Evolutionary conservation across 1,140 invertebrate species (phyloP), one percentile per base, ranked within the genome.

Genomic region (Drepana arcuata): DNA sequence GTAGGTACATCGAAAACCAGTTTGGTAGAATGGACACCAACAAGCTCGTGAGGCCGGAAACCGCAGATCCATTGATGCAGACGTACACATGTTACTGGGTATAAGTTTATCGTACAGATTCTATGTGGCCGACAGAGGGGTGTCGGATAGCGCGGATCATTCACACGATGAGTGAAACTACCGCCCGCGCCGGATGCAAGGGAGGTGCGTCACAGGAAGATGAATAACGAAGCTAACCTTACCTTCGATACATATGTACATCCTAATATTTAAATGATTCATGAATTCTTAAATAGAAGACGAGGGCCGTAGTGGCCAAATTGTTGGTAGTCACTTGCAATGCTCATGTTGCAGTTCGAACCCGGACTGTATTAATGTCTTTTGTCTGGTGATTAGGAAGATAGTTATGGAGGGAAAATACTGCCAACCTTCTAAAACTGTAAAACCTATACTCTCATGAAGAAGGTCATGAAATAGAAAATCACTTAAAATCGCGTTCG

Each of bases 61-160:
- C 65, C 65, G 42, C 61, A 64, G 45, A 25, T 45, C 45, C 47
- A 53, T 52, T 53, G 52, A 54, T 42, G 46, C 46, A 28, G 25
- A n/a, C n/a, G n/a, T n/a, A n/a, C 18, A 21, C 18, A 21, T 21
- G 18, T 9, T 21, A 9, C 18, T 5, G 9, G 4, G 18, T 21
- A 21, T 21, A 21, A 21, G 4, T 4, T 21, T 21, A 21, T 9
- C 4, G 4, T 21, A 21, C 9, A 21, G 9, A 21, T 9, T 21
- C 4, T 21, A 21, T 5, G 18, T 4, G 18, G 9, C 34, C 39
- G 28, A 28, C 31, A 35, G 26, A 10, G 40, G 55, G 58, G 61
- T 71, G 58, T 73, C 66, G 51, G 56, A 50, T 77, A 50, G 39
- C 61, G 39, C 48, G 58, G 61, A 72, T 58, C 50, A 41, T 40